A percentile compares a stretch with the other conserved stretches of the same genome.
Conservation (phyloP, 2,888 invertebrate species). For the Lasius fuliginosus region DNA sequence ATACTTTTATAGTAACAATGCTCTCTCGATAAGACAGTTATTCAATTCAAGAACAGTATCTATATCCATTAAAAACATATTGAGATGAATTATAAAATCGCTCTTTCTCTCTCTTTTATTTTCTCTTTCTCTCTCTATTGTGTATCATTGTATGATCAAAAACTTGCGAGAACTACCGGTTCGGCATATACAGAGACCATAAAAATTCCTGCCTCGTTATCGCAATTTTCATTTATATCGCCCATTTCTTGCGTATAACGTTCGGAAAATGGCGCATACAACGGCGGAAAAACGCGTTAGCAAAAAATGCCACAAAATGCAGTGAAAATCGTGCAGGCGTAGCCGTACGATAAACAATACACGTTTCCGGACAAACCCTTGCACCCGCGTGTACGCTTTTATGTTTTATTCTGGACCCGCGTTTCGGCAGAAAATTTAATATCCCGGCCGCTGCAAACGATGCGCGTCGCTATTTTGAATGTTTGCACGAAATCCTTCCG, state of each 20-base stretch:
- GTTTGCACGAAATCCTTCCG: conserved; percentile 61
- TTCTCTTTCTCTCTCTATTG: not conserved
- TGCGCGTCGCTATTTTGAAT: conserved; percentile 57
- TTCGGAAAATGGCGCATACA: conserved; percentile 7
- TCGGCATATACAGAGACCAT: not conserved
- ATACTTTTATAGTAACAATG: not conserved
- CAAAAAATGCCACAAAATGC: conserved; percentile 44
- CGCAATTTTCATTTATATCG: conserved; percentile 38
- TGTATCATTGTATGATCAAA: conserved; percentile 7
- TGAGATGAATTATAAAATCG: conserved; percentile 7
- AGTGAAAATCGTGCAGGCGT: conserved; percentile 40
- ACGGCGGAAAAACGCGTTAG: conserved; percentile 15
- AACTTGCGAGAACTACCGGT: conserved; percentile 5
- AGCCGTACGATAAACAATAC: conserved; percentile 67
- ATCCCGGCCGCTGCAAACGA: conserved; percentile 59
- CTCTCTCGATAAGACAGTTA: conserved; percentile 6
- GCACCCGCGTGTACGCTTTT: conserved; percentile 50
- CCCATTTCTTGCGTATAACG: conserved; percentile 31
- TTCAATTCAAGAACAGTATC: not conserved
- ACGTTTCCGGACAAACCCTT: conserved; percentile 62
- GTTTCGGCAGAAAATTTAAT: conserved; percentile 74
- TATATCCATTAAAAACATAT: not conserved
- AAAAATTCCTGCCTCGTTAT: conserved; percentile 35
- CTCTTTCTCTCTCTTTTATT: not conserved
- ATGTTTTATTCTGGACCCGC: conserved; percentile 63